Evolutionary conservation across 2,888 invertebrate species (phyloP).

Genomic region (Mactromeris polynyma): DNA sequence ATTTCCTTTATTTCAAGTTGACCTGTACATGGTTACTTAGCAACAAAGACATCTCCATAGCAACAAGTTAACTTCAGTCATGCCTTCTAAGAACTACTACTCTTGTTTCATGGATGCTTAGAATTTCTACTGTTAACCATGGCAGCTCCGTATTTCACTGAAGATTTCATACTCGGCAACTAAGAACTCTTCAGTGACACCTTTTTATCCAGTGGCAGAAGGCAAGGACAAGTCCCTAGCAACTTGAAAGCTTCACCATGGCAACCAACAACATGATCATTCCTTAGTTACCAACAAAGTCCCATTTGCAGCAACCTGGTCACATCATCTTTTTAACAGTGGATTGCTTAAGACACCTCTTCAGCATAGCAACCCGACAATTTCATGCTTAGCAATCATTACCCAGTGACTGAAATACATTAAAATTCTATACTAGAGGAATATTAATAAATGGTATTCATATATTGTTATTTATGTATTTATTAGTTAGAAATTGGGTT

Average conservation of each 20-base stretch:
- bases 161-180: background rate
- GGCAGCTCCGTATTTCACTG: background rate
- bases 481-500: background rate
- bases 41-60: background rate
- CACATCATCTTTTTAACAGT: too few relatives aligned
- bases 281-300: background rate
- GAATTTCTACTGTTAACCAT: background rate
- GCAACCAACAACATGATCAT: background rate
- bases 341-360: too few relatives aligned
- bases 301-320: too few relatives aligned
- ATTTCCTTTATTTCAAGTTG: conserved; percentile 1
- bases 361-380: background rate
- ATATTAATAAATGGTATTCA: background rate
- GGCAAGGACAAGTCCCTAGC: background rate
- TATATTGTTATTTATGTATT: background rate
- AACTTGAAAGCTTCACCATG: background rate
- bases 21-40: background rate
- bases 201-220: background rate
- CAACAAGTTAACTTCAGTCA: background rate
- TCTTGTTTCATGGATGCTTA: too few relatives aligned
- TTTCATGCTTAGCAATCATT: background rate
- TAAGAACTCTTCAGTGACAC: background rate
- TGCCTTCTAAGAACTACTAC: background rate
- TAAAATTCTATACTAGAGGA: background rate
- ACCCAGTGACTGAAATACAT: background rate